Percentiles rank a stretch among this genome's conserved stretches.
These are phyloP conservation scores for Bubo blakistoni DNA, from an alignment of 2,113 vertebrate genomes.

Conservation along the genomic window DNA sequence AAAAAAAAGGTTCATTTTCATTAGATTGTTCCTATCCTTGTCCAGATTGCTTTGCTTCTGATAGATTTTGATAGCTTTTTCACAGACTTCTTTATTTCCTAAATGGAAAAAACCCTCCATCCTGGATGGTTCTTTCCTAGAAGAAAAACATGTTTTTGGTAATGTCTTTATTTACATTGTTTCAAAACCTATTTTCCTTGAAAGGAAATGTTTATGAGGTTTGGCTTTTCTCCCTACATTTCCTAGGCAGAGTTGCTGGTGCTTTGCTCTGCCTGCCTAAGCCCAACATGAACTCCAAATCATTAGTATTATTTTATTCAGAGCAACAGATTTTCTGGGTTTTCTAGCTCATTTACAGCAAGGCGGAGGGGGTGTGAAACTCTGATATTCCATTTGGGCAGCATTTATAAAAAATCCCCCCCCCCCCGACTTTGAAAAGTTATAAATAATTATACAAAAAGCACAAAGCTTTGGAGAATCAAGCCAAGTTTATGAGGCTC, in stretches of 20 bases:
- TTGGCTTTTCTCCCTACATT: conserved; percentile 36
- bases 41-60: not conserved
- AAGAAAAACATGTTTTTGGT: not conserved
- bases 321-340: not conserved
- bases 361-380: not conserved
- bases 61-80: not conserved
- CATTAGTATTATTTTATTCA: not conserved
- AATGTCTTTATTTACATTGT: conserved; percentile 46
- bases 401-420: not conserved
- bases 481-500: not conserved
- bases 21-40: not conserved
- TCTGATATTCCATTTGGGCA: not conserved
- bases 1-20: not conserved
- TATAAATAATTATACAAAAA: conserved; percentile 12
- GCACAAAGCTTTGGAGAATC: not conserved
- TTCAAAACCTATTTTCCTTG: conserved; percentile 44
- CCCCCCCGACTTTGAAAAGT: not conserved
- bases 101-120: not conserved
- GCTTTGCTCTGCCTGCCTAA: not conserved
- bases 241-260: not conserved
- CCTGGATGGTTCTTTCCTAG: not conserved
- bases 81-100: not conserved
- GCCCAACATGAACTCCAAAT: not conserved
- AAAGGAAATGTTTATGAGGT: conserved; percentile 58
- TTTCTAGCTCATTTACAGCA: not conserved